Base-by-base conservation (phyloP, 1,140 invertebrate genomes). In the Lordiphosa stackelbergi region DNA sequence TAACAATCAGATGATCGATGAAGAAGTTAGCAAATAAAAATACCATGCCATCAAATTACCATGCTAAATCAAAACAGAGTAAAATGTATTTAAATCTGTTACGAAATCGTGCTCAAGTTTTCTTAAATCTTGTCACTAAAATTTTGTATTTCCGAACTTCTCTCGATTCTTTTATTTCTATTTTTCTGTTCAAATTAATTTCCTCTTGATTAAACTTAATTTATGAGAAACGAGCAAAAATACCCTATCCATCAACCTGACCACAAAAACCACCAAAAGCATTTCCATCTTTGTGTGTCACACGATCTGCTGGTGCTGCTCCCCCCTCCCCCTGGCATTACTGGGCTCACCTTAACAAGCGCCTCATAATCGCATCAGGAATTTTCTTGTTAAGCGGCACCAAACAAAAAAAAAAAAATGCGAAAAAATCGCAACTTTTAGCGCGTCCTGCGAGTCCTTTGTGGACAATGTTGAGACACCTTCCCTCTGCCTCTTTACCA, bases 301-400 rank as follows among this genome's bases (percentile, higher is more conserved):
- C 38, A 42, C 51, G 53, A 69, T 56, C 64, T 61, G 55, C 37
- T 31, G 48, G 19, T 28, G 46, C 36, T 36, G 45, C 65, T 51
- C 9, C 22, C 19, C 9, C 4, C 10, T 9, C 16, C 8, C 6
- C 34, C n/a, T 34, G 9, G 31, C 8, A 10, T 8, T n/a, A 5
- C 12, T 46, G 40, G 58, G 66, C 66, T 81, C 63, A 71, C 69
- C 68, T 83, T 81, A 75, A 83, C 68, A 75, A 75, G 77, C 69
- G 68, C 56, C 66, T 81, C 75, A 81, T 83, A 81, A 83, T 81
- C 75, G 77, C 77, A 81, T 83, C 75, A 75, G 66, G 66, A 79
- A 79, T 79, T 77, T 75, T 45, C 59, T 69, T 68, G 77, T 75
- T 81, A 79, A 74, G 49, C 70, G 62, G 47, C 61, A 51, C 43